Conservation (phyloP, 2,888 invertebrate species). For the Frankliniella fusca region DNA sequence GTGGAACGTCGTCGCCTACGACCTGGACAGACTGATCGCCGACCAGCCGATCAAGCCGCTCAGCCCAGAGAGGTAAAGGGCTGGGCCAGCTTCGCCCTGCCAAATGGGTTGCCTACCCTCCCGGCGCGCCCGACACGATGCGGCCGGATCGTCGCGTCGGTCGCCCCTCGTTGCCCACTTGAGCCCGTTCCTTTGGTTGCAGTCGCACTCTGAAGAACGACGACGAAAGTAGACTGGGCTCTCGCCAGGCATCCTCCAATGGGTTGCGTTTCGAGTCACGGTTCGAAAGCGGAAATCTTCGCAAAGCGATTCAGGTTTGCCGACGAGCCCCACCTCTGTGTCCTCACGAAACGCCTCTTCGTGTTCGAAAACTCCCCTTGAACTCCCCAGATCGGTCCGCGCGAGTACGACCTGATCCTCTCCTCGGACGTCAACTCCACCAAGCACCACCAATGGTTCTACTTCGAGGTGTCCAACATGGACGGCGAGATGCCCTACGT, state of each 20-base stretch:
- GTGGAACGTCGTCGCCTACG: constrained; percentile 63
- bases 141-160: too few species aligned
- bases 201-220: constrained; percentile 49
- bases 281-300: constrained; percentile 81
- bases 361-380: constrained; percentile 26
- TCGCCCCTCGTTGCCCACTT: background rate
- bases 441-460: constrained; percentile 83
- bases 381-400: constrained; percentile 60
- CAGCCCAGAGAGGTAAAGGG: constrained; percentile 30
- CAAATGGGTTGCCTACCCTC: background rate
- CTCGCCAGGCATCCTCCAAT: constrained; percentile 48
- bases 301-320: constrained; percentile 72
- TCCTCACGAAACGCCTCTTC: background rate
- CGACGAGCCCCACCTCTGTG: background rate
- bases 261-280: constrained; percentile 72
- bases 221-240: constrained; percentile 52
- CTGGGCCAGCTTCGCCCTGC: background rate
- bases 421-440: constrained; percentile 78
- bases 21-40: constrained; percentile 57
- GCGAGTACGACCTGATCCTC: constrained; percentile 77
- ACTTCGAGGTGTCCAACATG: constrained; percentile 74
- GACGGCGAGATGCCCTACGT: constrained; percentile 63
- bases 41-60: constrained; percentile 32
- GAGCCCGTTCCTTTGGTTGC: constrained; percentile 27
- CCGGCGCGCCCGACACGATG: background rate